A percentile compares a stretch with the other conserved stretches of the same genome.
These are phyloP conservation scores for Sphyrna mokarran DNA, from an alignment of 2,113 vertebrate species.

Conservation along the genomic window DNA sequence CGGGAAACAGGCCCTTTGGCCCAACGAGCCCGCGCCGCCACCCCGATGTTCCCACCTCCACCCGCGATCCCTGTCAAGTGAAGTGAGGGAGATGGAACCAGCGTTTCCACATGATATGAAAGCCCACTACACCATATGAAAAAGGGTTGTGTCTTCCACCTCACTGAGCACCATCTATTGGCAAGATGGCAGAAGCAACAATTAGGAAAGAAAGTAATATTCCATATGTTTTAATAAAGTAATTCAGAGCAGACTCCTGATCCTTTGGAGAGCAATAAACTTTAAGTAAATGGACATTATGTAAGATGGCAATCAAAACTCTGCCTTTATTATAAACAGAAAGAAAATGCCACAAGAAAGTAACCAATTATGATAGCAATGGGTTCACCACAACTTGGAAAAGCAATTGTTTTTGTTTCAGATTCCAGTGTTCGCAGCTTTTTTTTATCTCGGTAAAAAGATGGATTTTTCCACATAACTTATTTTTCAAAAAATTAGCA, in stretches of 20 bases:
- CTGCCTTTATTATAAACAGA: background rate
- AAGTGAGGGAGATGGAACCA: background rate
- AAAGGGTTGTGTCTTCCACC: background rate
- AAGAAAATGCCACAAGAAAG: background rate
- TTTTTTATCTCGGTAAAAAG: no score
- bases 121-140: background rate
- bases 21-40: no score
- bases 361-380: background rate
- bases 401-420: background rate
- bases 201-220: background rate
- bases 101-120: background rate
- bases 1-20: no score
- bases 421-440: no score
- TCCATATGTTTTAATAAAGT: background rate
- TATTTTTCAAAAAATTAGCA: background rate
- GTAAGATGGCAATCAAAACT: background rate
- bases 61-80: no score
- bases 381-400: background rate
- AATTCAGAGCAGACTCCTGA: background rate
- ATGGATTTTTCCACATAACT: background rate
- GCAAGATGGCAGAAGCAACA: background rate
- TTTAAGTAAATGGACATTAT: background rate
- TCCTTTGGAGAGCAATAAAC: background rate
- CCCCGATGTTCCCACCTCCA: no score
- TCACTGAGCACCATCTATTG: background rate